These are phyloP conservation scores for Heterochromis multidens DNA, from an alignment of 2,113 vertebrate species.

Conservation along the genomic window DNA sequence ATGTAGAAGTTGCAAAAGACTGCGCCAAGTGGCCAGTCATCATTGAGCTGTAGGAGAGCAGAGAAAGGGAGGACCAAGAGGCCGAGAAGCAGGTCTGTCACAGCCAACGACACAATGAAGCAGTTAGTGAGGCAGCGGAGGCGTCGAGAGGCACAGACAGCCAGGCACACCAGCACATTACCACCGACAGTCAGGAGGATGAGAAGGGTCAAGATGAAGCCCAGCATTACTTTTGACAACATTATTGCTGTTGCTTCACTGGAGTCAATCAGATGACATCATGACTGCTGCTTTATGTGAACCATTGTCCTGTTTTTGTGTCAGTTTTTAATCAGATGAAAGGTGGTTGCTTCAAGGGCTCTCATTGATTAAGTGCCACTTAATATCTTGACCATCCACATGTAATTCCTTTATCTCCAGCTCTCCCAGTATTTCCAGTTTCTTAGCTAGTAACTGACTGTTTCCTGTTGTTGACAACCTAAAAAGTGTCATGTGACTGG, in stretches of 20 bases:
- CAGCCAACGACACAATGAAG: slow-evolving; percentile 90
- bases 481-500: not conserved
- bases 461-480: not conserved
- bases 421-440: not conserved
- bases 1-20: slow-evolving; percentile 89
- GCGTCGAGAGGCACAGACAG: slow-evolving; percentile 82
- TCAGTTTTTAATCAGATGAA: not conserved
- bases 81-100: slow-evolving; percentile 89
- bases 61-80: slow-evolving; percentile 93
- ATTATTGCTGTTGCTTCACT: slow-evolving; percentile 36
- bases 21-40: slow-evolving; percentile 80
- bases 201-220: slow-evolving; percentile 73
- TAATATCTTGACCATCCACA: not conserved
- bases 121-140: slow-evolving; percentile 93
- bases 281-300: not conserved
- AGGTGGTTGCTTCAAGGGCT: not conserved
- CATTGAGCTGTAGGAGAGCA: slow-evolving; percentile 78
- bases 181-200: slow-evolving; percentile 85
- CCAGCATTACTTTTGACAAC: slow-evolving; percentile 71
- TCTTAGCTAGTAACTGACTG: not conserved
- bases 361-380: not conserved
- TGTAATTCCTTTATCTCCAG: not conserved
- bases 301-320: not conserved
- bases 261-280: not conserved
- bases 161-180: slow-evolving; percentile 91